Conservation (phyloP, 2,797 vertebrate genomes). For the Sebastes vulpes region DNA sequence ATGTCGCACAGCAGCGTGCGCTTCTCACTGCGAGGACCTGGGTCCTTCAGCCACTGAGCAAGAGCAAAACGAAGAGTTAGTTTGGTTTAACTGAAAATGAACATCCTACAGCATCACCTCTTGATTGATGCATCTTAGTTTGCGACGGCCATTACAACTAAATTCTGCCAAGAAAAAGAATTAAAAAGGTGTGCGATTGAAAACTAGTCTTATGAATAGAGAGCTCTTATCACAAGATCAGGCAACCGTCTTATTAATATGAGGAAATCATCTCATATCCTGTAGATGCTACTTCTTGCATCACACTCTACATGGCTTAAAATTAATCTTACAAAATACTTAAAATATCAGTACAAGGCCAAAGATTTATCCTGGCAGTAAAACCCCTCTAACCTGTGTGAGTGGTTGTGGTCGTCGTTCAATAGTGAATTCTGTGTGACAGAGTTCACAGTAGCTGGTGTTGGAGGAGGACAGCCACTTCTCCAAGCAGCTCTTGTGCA, state of each 20-base stretch:
- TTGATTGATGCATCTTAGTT: not conserved
- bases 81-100: not conserved
- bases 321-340: not conserved
- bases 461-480: constrained; percentile 99
- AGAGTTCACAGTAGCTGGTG: constrained; percentile 99
- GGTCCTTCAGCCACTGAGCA: constrained; percentile 94
- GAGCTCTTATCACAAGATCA: not conserved
- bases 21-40: constrained; percentile 95
- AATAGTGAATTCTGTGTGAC: constrained; percentile 97
- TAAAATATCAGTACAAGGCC: not conserved
- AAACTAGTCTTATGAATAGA: not conserved
- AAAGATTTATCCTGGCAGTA: not conserved
- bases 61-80: not conserved
- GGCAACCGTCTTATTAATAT: not conserved
- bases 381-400: constrained; percentile 88
- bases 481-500: constrained; percentile 98
- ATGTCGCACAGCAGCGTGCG: constrained; percentile 97
- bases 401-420: constrained; percentile 95
- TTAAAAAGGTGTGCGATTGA: not conserved
- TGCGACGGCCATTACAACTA: not conserved
- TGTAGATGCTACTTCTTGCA: not conserved
- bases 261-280: not conserved
- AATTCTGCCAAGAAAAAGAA: not conserved
- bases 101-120: not conserved
- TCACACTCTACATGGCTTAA: not conserved